Conservation (phyloP, 1,140 invertebrate genomes). For the Hetaerina americana region DNA sequence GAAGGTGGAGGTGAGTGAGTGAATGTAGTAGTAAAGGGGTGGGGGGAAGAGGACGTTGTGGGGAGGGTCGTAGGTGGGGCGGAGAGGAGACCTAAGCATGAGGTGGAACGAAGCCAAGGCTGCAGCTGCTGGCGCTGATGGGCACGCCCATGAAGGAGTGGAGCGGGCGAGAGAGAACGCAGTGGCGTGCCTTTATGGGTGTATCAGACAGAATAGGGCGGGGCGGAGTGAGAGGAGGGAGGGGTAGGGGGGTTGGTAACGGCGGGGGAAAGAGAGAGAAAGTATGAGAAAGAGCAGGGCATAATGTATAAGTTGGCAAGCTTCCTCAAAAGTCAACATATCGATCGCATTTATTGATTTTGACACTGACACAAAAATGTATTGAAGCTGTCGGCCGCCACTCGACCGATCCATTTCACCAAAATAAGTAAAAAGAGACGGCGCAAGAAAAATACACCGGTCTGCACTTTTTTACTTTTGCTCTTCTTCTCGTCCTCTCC, state of each 20-base stretch:
- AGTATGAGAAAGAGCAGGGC: neutral
- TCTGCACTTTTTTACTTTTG: no score
- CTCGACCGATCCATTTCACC: neutral
- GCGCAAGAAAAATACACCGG: neutral
- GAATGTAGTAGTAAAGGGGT: neutral
- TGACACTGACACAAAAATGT: neutral
- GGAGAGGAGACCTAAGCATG: no score
- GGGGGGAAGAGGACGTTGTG: neutral
- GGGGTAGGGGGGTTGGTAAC: neutral
- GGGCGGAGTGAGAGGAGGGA: no score
- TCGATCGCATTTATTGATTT: neutral
- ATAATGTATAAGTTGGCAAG: neutral
- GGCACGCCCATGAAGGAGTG: neutral
- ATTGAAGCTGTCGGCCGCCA: neutral
- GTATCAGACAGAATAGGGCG: no score
- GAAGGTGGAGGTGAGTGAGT: neutral
- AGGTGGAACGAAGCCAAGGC: neutral
- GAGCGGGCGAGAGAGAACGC: no score
- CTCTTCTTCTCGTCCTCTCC: no score
- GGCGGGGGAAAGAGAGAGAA: neutral
- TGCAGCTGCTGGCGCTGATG: neutral
- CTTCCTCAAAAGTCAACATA: neutral
- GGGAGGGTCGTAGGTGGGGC: no score
- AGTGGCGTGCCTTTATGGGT: no score
- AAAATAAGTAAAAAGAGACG: neutral